Evolutionary conservation across 2,888 invertebrate species (phyloP).

Genomic region (Euplexia lucipara): DNA sequence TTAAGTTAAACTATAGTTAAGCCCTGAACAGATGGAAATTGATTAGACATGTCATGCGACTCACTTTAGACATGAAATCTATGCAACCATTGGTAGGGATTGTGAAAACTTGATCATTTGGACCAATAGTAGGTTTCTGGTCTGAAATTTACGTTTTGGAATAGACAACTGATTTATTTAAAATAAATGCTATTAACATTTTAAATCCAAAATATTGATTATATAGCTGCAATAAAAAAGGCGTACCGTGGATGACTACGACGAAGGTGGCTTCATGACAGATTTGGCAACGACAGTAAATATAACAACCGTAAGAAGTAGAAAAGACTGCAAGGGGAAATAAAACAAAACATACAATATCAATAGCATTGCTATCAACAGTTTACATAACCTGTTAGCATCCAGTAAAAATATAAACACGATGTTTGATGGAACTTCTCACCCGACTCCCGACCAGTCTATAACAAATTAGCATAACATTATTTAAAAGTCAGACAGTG

Average conservation of each 20-base stretch:
- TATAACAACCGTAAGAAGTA: too few relatives aligned
- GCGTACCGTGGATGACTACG: too few relatives aligned
- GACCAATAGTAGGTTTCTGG: too few relatives aligned
- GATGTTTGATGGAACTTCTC: conserved; percentile 61
- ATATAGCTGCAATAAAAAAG: too few relatives aligned
- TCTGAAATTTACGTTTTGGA: too few relatives aligned
- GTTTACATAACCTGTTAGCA: conserved; percentile 54
- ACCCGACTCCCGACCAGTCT: conserved; percentile 44
- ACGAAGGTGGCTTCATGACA: too few relatives aligned
- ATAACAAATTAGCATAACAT: conserved; percentile 51
- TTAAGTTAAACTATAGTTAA: conserved; percentile 11
- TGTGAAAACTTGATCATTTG: background rate
- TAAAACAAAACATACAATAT: conserved; percentile 20
- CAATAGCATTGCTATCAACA: conserved; percentile 38
- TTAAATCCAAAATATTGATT: too few relatives aligned
- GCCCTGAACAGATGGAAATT: background rate
- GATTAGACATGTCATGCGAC: background rate
- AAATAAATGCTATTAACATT: too few relatives aligned
- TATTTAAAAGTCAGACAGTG: conserved; percentile 59
- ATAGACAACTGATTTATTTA: too few relatives aligned
- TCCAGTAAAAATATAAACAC: conserved; percentile 54
- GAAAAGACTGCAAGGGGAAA: too few relatives aligned
- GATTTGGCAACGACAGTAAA: too few relatives aligned
- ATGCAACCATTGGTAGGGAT: background rate
- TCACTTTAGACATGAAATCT: background rate